These are phyloP conservation scores for Meteorus cinctellus DNA, from an alignment of 2,888 invertebrate genomes.

Conservation along the genomic window DNA sequence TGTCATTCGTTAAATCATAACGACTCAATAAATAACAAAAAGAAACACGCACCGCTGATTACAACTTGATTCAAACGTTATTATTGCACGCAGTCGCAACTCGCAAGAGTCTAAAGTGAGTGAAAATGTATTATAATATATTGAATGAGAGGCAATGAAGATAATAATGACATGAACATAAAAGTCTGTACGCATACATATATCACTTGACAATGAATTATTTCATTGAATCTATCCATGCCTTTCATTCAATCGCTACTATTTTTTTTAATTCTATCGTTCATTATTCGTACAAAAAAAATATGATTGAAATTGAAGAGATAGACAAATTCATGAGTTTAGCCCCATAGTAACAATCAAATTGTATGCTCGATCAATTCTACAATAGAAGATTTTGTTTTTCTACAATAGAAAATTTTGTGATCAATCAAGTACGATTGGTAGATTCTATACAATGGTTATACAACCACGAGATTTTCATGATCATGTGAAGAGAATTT, in stretches of 20 bases:
- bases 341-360: too few relatives aligned
- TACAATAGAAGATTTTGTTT: not conserved
- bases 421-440: too few relatives aligned
- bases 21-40: slow-evolving; percentile 60
- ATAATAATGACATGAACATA: too few relatives aligned
- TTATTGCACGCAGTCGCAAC: slow-evolving; percentile 62
- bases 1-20: slow-evolving; percentile 63
- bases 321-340: too few relatives aligned
- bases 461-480: too few relatives aligned
- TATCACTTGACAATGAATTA: too few relatives aligned
- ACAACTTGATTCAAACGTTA: slow-evolving; percentile 44
- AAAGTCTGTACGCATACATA: too few relatives aligned
- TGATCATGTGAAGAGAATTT: not conserved
- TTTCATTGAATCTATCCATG: too few relatives aligned
- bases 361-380: not conserved
- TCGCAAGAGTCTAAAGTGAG: slow-evolving; percentile 29
- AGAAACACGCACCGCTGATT: slow-evolving; percentile 37
- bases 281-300: too few relatives aligned
- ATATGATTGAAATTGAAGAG: too few relatives aligned
- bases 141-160: not conserved
- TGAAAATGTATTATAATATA: not conserved
- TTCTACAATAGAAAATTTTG: not conserved
- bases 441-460: too few relatives aligned
- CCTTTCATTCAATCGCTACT: too few relatives aligned
- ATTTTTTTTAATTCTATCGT: not conserved